These are phyloP conservation scores for human DNA, from an alignment of 2,113 vertebrate species.

Conservation along the genomic window GRCh38 chr21:41844001-41844500, in stretches of 20 bases:
- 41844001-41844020: background rate
- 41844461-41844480: too few species aligned
- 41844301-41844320: too few species aligned
- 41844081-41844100: too few species aligned
- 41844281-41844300: too few species aligned
- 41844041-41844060: background rate
- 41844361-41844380: too few species aligned
- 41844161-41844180: background rate
- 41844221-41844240: background rate
- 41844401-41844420: background rate
- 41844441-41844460: too few species aligned
- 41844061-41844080: background rate
- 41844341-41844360: too few species aligned
- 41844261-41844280: background rate
- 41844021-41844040: too few species aligned
- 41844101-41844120: background rate
- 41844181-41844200: background rate
- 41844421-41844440: too few species aligned
- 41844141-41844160: accelerated
- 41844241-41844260: accelerated
- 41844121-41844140: background rate
- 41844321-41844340: too few species aligned
- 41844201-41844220: background rate
- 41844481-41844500: too few species aligned
- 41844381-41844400: too few species aligned